Conservation (phyloP, 2,797 vertebrate genomes). For the Acipenser ruthenus region DNA sequence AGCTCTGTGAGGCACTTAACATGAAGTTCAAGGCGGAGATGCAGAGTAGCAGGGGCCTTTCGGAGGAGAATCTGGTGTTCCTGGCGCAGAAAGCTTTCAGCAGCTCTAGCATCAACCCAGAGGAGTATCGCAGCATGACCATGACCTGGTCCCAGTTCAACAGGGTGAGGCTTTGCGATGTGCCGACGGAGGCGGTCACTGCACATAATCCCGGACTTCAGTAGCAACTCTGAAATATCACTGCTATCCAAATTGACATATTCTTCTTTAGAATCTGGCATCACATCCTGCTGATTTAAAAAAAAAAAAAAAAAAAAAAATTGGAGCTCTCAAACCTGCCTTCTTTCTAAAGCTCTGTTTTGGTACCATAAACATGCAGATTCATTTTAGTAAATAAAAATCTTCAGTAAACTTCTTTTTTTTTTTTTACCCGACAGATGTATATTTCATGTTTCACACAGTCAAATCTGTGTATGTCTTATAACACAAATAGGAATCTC, state of each 20-base stretch:
- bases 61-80: conserved; percentile 89
- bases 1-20: conserved; percentile 88
- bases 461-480: no score
- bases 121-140: conserved; percentile 78
- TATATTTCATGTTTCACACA: no score
- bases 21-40: conserved; percentile 96
- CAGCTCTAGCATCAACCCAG: conserved; percentile 70
- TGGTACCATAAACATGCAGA: not conserved
- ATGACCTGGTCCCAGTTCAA: conserved; percentile 97
- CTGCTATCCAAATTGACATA: not conserved
- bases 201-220: not conserved
- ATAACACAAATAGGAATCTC: no score
- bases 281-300: not conserved
- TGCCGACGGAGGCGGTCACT: not conserved
- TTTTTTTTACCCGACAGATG: no score
- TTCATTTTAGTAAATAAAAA: no score
- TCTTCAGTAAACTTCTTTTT: no score
- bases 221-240: no score
- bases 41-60: conserved; percentile 82
- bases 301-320: no score
- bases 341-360: not conserved
- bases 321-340: no score
- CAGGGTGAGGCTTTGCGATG: conserved; percentile 56
- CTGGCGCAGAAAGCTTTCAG: conserved; percentile 90
- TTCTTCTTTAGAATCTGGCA: not conserved